Base-by-base conservation (phyloP, 2,113 vertebrate species). In the Centropus bengalensis region DNA sequence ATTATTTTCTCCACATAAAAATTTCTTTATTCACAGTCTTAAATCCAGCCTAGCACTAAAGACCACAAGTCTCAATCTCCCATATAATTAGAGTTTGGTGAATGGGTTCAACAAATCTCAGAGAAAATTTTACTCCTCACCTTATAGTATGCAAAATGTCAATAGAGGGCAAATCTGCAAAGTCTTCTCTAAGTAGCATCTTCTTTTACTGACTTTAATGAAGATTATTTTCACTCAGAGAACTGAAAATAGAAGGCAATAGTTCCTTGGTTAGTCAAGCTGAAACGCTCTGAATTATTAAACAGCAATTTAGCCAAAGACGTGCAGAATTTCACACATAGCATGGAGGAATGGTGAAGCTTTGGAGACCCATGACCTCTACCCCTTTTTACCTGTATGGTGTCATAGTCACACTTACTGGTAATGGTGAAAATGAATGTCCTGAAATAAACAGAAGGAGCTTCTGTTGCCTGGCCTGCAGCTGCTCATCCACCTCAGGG, bases 1-100 rank as follows among this genome's bases (percentile, higher is more conserved):
- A 74, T 86, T 81, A 92, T 33, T 70, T 47, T 38, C 13, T 60
- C 71, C n/a, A 86, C 86, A 90, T 86, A 86, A 96, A 91, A 88
- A 58, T 36, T 19, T 45, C 38, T 66, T 49, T 74, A 83, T 88
- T 88, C 59, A 18, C 30, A 74, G 24, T 45, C 58, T 88, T 73
- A 69, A 89, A 77, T 85, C 15, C 27, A 59, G 22, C 11, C 15
- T 86, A 58, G 27, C 13, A 42, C 17, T 54, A 42, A 66, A 28
- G 16, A 8, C 8, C 22, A 7, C 24, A 86, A 69, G 30, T 24
- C 20, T 76, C 24, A 52, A 2, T 55, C 30, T 89, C 54, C 38
- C 30, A 21, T 44, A 20, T 9, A 79, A 73, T 5, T 79, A 22
- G 19, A 82, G 22, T 71, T 84, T n/a, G 33, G 38, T 67, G 10